Conservation (phyloP, 2,797 vertebrate species). For the Clarias fuscus region DNA sequence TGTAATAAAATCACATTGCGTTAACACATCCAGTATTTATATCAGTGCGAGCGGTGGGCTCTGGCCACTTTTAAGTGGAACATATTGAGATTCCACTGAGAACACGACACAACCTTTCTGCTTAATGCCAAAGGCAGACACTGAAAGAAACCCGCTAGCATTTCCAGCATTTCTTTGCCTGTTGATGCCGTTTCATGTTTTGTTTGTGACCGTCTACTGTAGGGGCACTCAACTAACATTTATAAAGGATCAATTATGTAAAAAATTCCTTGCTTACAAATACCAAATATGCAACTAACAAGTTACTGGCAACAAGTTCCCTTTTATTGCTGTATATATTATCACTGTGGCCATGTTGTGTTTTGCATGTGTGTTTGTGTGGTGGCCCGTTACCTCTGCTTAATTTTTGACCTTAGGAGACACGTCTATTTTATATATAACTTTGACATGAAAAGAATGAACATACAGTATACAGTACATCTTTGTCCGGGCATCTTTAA, state of each 20-base stretch:
- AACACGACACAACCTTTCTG: not conserved
- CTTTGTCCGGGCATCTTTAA: not conserved
- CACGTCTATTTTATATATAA: not conserved
- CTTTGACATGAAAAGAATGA: not conserved
- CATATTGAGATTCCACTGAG: not conserved
- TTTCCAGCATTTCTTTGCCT: not conserved
- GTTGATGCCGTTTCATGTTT: not conserved
- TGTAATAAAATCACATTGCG: not conserved
- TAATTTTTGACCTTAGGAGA: not conserved
- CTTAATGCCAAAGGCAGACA: not conserved
- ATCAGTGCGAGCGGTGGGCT: not conserved
- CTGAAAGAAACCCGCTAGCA: not conserved
- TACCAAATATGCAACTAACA: not conserved
- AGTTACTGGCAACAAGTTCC: not conserved
- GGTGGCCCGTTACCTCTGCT: not conserved
- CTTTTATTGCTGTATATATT: not conserved
- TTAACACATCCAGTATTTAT: not conserved
- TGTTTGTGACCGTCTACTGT: not conserved
- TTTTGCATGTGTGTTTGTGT: not conserved
- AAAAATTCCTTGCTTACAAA: not conserved
- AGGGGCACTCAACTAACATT: not conserved
- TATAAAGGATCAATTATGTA: not conserved
- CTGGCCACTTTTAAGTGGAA: not conserved
- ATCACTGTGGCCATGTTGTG: not conserved
- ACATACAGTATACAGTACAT: not conserved